phyloP scores from a whole-genome alignment of 2,888 invertebrate genomes.

The Drosophila pseudotakahashii region DNA sequence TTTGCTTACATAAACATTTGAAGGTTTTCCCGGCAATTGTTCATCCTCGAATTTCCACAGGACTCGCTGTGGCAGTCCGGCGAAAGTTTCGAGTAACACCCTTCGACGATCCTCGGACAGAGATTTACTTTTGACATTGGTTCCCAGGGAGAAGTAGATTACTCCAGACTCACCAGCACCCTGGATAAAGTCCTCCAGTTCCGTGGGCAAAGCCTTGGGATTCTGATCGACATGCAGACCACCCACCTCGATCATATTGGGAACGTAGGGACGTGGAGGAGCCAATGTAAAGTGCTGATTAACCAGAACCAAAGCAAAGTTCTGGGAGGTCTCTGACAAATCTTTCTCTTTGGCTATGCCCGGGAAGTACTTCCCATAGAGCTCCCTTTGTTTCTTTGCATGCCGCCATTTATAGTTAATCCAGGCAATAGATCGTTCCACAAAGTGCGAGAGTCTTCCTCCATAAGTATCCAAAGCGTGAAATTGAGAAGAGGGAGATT shows the following conservation, averaged over 20 bases:
- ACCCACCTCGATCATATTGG: slow-evolving; percentile 83
- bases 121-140: slow-evolving; percentile 73
- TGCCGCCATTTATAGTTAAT: slow-evolving; percentile 58
- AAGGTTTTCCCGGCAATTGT: slow-evolving; percentile 66
- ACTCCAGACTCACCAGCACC: slow-evolving; percentile 83
- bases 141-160: slow-evolving; percentile 85
- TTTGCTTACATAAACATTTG: slow-evolving; percentile 78
- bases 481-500: slow-evolving; percentile 58
- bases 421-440: slow-evolving; percentile 56
- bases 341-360: slow-evolving; percentile 48
- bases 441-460: slow-evolving; percentile 79
- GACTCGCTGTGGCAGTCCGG: slow-evolving; percentile 73
- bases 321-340: slow-evolving; percentile 60
- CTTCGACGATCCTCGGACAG: slow-evolving; percentile 64
- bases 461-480: slow-evolving; percentile 81
- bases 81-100: slow-evolving; percentile 60
- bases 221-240: slow-evolving; percentile 80
- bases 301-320: slow-evolving; percentile 76
- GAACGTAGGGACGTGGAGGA: slow-evolving; percentile 79
- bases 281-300: slow-evolving; percentile 81
- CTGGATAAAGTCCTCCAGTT: slow-evolving; percentile 82
- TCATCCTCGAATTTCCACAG: slow-evolving; percentile 84
- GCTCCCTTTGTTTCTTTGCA: slow-evolving; percentile 56
- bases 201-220: slow-evolving; percentile 68
- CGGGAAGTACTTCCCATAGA: slow-evolving; percentile 64